Evolutionary conservation across 2,888 invertebrate species (phyloP).

Genomic region (Microctonus aethiopoides): DNA sequence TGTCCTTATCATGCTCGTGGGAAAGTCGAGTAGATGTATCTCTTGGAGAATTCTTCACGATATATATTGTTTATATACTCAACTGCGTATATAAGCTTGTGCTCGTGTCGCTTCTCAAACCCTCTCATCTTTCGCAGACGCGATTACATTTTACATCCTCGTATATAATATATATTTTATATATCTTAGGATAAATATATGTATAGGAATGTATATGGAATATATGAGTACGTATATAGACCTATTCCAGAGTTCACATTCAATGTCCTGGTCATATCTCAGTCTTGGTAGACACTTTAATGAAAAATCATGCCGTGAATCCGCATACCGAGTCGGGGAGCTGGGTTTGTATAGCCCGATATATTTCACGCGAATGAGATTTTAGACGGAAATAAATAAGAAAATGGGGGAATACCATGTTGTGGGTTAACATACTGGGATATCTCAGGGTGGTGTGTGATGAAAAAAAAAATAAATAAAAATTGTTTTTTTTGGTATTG

Average conservation of each 20-base stretch:
- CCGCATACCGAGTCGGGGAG: constrained; percentile 45
- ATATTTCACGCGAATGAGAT: constrained; percentile 62
- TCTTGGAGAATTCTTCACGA: constrained; percentile 52
- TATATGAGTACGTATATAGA: constrained; percentile 3
- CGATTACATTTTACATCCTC: constrained; percentile 21
- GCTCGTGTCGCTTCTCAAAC: constrained; percentile 15
- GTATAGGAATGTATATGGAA: no score
- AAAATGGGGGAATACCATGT: constrained; percentile 33
- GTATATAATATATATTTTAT: no score
- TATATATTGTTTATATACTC: constrained; percentile 37
- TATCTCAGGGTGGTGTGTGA: background rate
- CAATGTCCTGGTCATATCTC: constrained; percentile 66
- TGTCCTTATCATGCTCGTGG: constrained; percentile 32
- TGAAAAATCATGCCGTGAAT: constrained; percentile 66
- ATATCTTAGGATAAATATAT: background rate
- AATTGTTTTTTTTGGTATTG: no score
- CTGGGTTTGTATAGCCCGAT: constrained; percentile 51
- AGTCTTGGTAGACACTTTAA: constrained; percentile 64
- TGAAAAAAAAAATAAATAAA: background rate
- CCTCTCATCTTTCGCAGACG: constrained; percentile 25
- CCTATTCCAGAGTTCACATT: constrained; percentile 51
- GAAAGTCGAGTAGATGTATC: constrained; percentile 28
- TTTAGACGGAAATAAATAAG: constrained; percentile 64
- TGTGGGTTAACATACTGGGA: background rate
- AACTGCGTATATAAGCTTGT: constrained; percentile 49